Evolutionary conservation across 2,113 vertebrate genomes (phyloP).

Genomic region (Pipa parva): DNA sequence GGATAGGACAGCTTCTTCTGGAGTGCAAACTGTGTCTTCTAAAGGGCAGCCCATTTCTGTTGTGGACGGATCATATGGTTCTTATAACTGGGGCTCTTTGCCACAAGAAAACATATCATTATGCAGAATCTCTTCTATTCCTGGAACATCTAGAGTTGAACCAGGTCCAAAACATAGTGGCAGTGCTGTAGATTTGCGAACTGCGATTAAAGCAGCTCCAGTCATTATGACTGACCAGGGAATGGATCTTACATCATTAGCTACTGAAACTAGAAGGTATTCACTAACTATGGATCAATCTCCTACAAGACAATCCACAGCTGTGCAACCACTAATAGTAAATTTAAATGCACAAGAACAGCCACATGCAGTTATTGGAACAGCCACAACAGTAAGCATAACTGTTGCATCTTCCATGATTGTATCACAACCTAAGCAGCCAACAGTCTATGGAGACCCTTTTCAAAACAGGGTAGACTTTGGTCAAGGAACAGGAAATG

Average conservation of each 20-base stretch:
- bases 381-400: slow-evolving; percentile 78
- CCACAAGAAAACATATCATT: slow-evolving; percentile 85
- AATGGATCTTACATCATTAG: slow-evolving; percentile 94
- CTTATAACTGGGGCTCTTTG: slow-evolving; percentile 73
- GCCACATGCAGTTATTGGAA: slow-evolving; percentile 72
- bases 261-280: slow-evolving; percentile 84
- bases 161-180: slow-evolving; percentile 71
- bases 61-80: slow-evolving; percentile 59
- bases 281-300: slow-evolving; percentile 80
- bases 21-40: slow-evolving; percentile 25
- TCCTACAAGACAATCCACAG: slow-evolving; percentile 77
- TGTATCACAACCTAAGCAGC: slow-evolving; percentile 82
- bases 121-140: slow-evolving; percentile 83
- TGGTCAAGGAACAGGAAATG: slow-evolving; percentile 81
- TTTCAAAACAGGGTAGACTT: slow-evolving; percentile 90
- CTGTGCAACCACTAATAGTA: slow-evolving; percentile 90
- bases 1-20: slow-evolving; percentile 54
- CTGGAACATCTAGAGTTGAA: slow-evolving; percentile 76
- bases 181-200: slow-evolving; percentile 83
- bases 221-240: slow-evolving; percentile 97
- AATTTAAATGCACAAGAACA: slow-evolving; percentile 95
- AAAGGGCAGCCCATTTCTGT: slow-evolving; percentile 63
- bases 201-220: slow-evolving; percentile 78
- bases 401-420: slow-evolving; percentile 84
- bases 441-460: slow-evolving; percentile 88